phyloP scores from a whole-genome alignment of 2,888 invertebrate genomes.

The Drosophila nr. medialis region DNA sequence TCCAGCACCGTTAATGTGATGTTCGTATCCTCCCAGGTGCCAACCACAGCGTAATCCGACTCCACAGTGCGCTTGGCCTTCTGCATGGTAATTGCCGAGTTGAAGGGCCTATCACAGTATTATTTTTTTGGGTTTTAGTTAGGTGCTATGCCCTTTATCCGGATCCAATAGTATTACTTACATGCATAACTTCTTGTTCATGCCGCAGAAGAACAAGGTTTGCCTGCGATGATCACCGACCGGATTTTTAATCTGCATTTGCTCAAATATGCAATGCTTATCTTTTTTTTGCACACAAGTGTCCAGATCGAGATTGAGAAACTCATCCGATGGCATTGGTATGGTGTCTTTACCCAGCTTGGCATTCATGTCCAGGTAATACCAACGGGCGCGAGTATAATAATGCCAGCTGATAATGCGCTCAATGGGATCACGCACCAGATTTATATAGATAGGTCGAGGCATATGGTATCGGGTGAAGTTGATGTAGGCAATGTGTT shows the following conservation, averaged over 20 bases:
- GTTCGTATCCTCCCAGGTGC: conserved; percentile 94
- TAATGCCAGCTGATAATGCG: conserved; percentile 96
- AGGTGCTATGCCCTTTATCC: neutral
- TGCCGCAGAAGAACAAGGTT: conserved; percentile 95
- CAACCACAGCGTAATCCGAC: conserved; percentile 94
- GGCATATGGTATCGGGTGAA: conserved; percentile 92
- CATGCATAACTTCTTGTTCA: conserved; percentile 91
- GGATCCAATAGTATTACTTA: conserved; percentile 85
- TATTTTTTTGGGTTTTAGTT: neutral
- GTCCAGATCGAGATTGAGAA: conserved; percentile 95
- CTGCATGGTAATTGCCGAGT: conserved; percentile 92
- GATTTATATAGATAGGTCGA: conserved; percentile 94
- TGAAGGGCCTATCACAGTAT: conserved; percentile 90
- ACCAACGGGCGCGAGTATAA: conserved; percentile 95
- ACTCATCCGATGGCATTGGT: conserved; percentile 84
- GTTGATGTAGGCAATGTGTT: conserved; percentile 95
- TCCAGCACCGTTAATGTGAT: conserved; percentile 93
- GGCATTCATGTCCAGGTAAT: conserved; percentile 87
- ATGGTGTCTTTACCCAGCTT: conserved; percentile 87
- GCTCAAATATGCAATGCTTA: conserved; percentile 91
- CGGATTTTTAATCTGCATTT: conserved; percentile 91
- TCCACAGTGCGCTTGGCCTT: conserved; percentile 94
- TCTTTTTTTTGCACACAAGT: conserved; percentile 92
- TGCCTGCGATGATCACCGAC: conserved; percentile 94
- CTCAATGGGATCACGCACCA: conserved; percentile 95